A percentile compares a stretch with the other conserved stretches of the same genome.
These are phyloP conservation scores for Xerus inauris DNA, from an alignment of 2,113 vertebrate species.

Conservation along the genomic window DNA sequence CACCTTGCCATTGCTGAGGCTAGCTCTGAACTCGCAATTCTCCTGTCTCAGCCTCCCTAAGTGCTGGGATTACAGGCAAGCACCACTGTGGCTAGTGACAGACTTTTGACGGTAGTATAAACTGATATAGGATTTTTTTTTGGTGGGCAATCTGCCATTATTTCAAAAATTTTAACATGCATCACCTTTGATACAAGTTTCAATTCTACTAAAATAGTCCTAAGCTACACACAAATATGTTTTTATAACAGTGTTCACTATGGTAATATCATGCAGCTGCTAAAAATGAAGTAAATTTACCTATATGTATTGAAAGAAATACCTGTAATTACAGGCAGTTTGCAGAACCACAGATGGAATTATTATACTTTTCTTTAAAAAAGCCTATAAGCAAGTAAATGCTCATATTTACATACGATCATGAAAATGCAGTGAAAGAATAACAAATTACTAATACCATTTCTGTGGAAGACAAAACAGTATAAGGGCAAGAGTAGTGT, in stretches of 20 bases:
- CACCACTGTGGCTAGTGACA: too few species aligned
- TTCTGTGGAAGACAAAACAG: not conserved
- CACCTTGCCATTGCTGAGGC: too few species aligned
- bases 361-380: not conserved
- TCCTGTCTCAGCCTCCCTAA: too few species aligned
- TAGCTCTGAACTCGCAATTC: too few species aligned
- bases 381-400: not conserved
- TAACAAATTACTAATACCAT: not conserved
- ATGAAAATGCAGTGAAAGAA: not conserved
- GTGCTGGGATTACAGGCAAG: too few species aligned
- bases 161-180: not conserved
- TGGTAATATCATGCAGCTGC: not conserved
- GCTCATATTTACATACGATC: not conserved
- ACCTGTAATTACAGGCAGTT: not conserved
- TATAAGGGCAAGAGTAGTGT: not conserved
- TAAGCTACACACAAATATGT: not conserved
- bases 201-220: constrained; percentile 32
- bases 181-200: not conserved
- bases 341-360: not conserved
- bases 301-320: not conserved
- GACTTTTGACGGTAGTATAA: not conserved
- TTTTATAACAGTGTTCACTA: not conserved
- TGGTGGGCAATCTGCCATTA: not conserved
- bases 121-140: not conserved
- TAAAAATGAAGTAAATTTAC: constrained; percentile 29